Percentiles rank a stretch among this genome's conserved stretches.
Conservation (phyloP, 2,888 invertebrate species). For the Candidula unifasciata region DNA sequence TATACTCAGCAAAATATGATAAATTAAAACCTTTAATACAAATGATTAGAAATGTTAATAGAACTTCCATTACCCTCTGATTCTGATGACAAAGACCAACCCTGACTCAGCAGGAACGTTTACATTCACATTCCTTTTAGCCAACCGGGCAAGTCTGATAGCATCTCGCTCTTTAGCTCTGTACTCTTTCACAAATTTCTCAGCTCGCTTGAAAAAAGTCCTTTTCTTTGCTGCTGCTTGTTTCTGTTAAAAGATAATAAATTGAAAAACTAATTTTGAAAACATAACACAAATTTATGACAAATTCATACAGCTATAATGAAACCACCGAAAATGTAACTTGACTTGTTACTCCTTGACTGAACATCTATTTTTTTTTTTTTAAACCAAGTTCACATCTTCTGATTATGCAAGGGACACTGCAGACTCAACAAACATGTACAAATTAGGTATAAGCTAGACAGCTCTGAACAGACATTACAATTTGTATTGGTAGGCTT, state of each 20-base stretch:
- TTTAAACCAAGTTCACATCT: too few relatives aligned
- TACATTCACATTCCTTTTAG: slow-evolving; percentile 93
- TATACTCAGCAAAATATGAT: too few relatives aligned
- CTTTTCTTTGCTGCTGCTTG: slow-evolving; percentile 84
- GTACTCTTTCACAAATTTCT: slow-evolving; percentile 97
- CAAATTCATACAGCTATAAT: not conserved
- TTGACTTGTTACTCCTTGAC: too few relatives aligned
- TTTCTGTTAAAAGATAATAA: slow-evolving; percentile 77
- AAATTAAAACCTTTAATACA: not conserved
- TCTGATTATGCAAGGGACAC: too few relatives aligned
- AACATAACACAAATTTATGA: not conserved
- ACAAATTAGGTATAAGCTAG: too few relatives aligned
- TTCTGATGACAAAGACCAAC: slow-evolving; percentile 97
- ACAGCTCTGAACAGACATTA: too few relatives aligned
- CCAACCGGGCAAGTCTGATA: slow-evolving; percentile 90
- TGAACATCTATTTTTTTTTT: not conserved
- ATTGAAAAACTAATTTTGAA: too few relatives aligned
- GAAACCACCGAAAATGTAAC: not conserved
- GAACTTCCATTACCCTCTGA: slow-evolving; percentile 86
- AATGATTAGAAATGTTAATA: not conserved
- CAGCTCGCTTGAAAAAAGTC: slow-evolving; percentile 95
- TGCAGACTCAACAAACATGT: too few relatives aligned
- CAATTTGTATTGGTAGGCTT: too few relatives aligned
- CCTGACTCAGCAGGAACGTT: slow-evolving; percentile 97
- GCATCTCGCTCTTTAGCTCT: slow-evolving; percentile 92